These are phyloP conservation scores for Pristionchus japonicus DNA, from an alignment of 2,888 invertebrate genomes.

Conservation along the genomic window DNA sequence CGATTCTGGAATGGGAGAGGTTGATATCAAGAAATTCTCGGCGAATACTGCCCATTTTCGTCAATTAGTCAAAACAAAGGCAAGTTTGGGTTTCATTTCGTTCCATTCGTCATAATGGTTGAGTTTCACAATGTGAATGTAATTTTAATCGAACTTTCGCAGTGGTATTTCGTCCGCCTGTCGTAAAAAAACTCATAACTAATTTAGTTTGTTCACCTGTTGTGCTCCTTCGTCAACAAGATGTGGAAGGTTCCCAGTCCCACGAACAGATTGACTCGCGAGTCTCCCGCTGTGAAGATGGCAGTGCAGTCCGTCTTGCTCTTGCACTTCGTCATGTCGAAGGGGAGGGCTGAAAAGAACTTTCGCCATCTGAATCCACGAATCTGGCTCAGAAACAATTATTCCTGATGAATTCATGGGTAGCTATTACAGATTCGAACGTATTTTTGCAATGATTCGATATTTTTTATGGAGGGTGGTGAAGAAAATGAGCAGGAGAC, in stretches of 20 bases:
- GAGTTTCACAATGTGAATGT: too few species aligned
- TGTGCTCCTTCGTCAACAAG: constrained; percentile 90
- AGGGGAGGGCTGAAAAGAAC: constrained; percentile 64
- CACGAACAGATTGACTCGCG: constrained; percentile 73
- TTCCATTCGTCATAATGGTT: too few species aligned
- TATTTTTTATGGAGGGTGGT: background rate
- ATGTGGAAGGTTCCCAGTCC: constrained; percentile 80
- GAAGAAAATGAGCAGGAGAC: background rate
- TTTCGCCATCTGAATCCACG: background rate
- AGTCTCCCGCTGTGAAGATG: constrained; percentile 74
- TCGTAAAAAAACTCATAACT: background rate
- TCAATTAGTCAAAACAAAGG: too few species aligned
- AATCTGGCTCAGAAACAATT: background rate
- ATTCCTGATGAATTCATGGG: background rate
- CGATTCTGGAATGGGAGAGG: constrained; percentile 81
- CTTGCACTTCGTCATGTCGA: constrained; percentile 69
- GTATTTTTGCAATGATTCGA: background rate
- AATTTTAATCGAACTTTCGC: too few species aligned
- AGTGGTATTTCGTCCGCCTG: too few species aligned
- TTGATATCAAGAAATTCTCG: too few species aligned
- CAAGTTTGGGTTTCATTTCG: too few species aligned
- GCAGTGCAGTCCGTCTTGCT: constrained; percentile 67
- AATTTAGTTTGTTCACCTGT: constrained; percentile 77
- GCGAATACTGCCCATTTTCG: too few species aligned
- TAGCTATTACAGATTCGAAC: background rate